Conservation (phyloP, 2,888 invertebrate species). For the Drosophila infuscata region DNA sequence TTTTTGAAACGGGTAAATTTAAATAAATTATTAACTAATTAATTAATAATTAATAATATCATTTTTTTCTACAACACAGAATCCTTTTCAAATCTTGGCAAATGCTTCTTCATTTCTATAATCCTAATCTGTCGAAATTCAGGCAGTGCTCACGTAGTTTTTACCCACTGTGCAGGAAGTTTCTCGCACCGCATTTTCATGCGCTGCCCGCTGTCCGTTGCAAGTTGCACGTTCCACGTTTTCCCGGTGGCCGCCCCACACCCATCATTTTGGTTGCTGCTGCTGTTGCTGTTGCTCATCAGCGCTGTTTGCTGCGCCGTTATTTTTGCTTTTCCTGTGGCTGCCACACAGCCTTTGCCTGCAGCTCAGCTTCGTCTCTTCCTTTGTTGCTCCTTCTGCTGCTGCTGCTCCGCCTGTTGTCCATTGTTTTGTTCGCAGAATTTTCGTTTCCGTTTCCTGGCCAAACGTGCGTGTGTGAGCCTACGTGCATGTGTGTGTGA, state of each 20-base stretch:
- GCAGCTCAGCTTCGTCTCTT: slow-evolving; percentile 41
- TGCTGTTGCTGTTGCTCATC: slow-evolving; percentile 61
- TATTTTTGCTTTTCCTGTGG: slow-evolving; percentile 77
- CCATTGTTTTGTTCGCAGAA: slow-evolving; percentile 75
- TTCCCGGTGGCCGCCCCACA: background rate
- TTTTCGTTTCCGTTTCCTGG: slow-evolving; percentile 81
- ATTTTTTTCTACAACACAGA: too few species aligned
- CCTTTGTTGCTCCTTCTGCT: slow-evolving; percentile 28
- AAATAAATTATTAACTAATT: too few species aligned
- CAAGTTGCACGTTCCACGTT: background rate
- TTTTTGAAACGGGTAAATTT: too few species aligned
- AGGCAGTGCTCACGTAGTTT: background rate
- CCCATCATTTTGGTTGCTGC: slow-evolving; percentile 21
- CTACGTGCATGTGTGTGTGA: slow-evolving; percentile 23
- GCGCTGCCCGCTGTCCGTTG: slow-evolving; percentile 23
- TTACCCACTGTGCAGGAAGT: slow-evolving; percentile 40
- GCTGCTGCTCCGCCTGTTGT: slow-evolving; percentile 33
- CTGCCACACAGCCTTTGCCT: slow-evolving; percentile 44
- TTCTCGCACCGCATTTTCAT: slow-evolving; percentile 12
- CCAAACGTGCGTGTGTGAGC: slow-evolving; percentile 69
- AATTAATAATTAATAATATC: too few species aligned
- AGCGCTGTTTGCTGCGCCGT: slow-evolving; percentile 78
- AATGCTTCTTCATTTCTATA: background rate
- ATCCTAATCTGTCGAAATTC: background rate
- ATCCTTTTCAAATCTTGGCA: background rate